phyloP scores from a whole-genome alignment of 1,140 invertebrate species.

The Berghia stephanieae region DNA sequence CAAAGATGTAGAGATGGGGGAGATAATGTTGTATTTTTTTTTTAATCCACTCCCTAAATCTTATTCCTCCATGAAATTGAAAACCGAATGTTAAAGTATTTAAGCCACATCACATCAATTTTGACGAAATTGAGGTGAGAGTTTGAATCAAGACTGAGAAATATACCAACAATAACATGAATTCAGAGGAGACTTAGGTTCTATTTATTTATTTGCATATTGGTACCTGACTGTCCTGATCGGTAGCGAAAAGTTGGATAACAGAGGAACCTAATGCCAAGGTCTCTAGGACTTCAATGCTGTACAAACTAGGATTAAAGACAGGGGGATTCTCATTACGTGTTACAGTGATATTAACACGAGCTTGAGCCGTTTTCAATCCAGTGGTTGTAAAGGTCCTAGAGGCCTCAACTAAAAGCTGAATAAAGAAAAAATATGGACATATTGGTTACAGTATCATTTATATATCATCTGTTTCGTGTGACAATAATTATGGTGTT shows the following conservation, averaged over 20 bases:
- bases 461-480: not conserved
- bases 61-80: too few species aligned
- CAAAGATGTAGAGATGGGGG: too few species aligned
- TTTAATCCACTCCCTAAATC: too few species aligned
- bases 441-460: not conserved
- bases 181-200: not conserved
- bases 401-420: constrained; percentile 49
- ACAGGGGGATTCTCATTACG: constrained; percentile 83
- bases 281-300: constrained; percentile 84
- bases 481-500: too few species aligned
- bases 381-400: constrained; percentile 37
- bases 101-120: too few species aligned
- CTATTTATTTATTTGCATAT: not conserved
- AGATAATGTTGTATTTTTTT: too few species aligned
- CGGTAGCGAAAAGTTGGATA: constrained; percentile 74
- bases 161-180: not conserved
- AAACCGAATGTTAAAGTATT: too few species aligned
- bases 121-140: too few species aligned
- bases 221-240: constrained; percentile 47
- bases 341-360: constrained; percentile 79
- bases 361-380: constrained; percentile 71
- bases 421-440: constrained; percentile 10
- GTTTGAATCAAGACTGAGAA: not conserved
- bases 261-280: constrained; percentile 77
- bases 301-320: constrained; percentile 79